Base-by-base conservation (phyloP, 2,797 vertebrate genomes). In the Lates japonicus region DNA sequence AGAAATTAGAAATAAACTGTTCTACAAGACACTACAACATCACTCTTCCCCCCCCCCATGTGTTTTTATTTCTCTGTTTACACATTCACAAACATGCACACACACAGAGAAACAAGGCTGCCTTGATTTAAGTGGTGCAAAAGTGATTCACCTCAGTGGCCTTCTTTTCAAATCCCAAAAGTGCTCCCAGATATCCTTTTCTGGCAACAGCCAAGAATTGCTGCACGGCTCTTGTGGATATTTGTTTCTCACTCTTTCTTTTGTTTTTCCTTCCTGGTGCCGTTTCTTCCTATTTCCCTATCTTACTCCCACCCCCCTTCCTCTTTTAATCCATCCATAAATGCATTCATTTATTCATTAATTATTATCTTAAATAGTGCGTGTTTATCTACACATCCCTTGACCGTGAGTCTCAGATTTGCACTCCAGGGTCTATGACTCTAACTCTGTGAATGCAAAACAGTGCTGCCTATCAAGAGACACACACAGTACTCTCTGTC, bases 381-480 rank as follows among this genome's bases (percentile, higher is more conserved):
- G 22, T 29, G 17, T 54, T 33, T 46, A 31, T 25, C 25, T 33
- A 25, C 31, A 17, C 5, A 13, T 20, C 48, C 11, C 41, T 42
- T 10, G 12, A 42, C 41, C 3, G 1, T 42, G 10, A 17, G 65
- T 66, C 22, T 84, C 59, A 55, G 25, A 66, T 3, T 31, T 63
- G 20, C 52, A 69, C 69, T 42, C 77, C 63, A 61, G 51, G 44
- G 72, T 77, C 74, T 51, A 35, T 14, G 4, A 63, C 58, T 82
- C 58, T n/a, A 14, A 70, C 54, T 77, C 58, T 44, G 59, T 85
- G 70, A 81, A 88, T 69, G 55, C 59, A 74, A 70, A 91, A 76
- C 64, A 74, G 76, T 13, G 49, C 41, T 57, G 33, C 46, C 25
- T 81, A 52, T 57, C 59, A 54, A 71, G n/a, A 72, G 42, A 70